phyloP scores from a whole-genome alignment of 2,888 invertebrate species.

The Agrilus cyanescens region DNA sequence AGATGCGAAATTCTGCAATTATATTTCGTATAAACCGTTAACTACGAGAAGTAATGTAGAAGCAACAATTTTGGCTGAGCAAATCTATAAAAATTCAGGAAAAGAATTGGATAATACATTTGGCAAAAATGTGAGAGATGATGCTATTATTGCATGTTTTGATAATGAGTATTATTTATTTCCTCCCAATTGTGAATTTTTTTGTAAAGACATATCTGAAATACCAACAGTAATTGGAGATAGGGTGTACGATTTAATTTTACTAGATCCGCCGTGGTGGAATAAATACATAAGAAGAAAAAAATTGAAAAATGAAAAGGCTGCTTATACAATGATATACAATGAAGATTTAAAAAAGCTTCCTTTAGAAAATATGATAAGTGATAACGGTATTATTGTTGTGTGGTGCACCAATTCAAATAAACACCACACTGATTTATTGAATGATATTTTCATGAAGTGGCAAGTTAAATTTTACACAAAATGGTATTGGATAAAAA shows the following conservation, averaged over 20 bases:
- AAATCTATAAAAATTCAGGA: constrained; percentile 33
- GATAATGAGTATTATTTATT: constrained; percentile 46
- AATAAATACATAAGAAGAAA: constrained; percentile 86
- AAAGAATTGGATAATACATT: constrained; percentile 27
- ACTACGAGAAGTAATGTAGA: constrained; percentile 14
- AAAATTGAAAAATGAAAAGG: constrained; percentile 50
- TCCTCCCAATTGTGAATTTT: constrained; percentile 55
- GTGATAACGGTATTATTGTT: constrained; percentile 55
- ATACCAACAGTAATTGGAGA: constrained; percentile 39
- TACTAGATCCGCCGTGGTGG: constrained; percentile 94
- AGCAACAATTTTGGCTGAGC: constrained; percentile 24
- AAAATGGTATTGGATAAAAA: constrained; percentile 84
- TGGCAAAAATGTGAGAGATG: constrained; percentile 47
- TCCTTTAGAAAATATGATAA: constrained; percentile 53
- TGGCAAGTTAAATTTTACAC: constrained; percentile 66
- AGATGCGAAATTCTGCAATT: constrained; percentile 15
- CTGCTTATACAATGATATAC: constrained; percentile 68
- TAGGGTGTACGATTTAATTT: constrained; percentile 61
- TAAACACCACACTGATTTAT: constrained; percentile 55
- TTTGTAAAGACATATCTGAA: constrained; percentile 51
- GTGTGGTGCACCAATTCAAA: constrained; percentile 89
- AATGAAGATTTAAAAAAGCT: constrained; percentile 61
- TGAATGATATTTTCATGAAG: constrained; percentile 58
- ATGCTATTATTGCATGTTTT: constrained; percentile 39
- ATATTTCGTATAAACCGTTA: constrained; percentile 5